Base-by-base conservation (phyloP, 53 echinoderm and acorn worm genomes). In the Arbacia lixula region DNA sequence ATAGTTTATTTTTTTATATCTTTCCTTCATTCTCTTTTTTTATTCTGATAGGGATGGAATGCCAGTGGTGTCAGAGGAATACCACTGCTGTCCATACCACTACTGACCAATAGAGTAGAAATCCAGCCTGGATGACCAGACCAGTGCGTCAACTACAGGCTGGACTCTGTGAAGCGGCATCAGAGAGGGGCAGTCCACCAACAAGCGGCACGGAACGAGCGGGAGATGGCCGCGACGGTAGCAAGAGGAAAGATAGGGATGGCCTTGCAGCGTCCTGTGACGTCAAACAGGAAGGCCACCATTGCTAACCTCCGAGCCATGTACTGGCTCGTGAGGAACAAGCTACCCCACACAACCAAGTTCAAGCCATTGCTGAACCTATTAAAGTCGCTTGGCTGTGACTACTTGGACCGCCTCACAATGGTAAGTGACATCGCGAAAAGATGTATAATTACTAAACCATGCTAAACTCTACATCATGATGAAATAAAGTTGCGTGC, bases 1-100 rank as follows among this genome's bases (percentile, higher is more conserved):
- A n/a, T n/a, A n/a, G n/a, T n/a, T n/a, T n/a, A n/a, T n/a, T n/a
- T n/a, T n/a, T n/a, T n/a, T n/a, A n/a, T n/a, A n/a, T n/a, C n/a
- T n/a, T n/a, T n/a, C n/a, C n/a, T n/a, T n/a, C n/a, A n/a, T n/a
- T n/a, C n/a, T n/a, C n/a, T n/a, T n/a, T n/a, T n/a, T n/a, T n/a
- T n/a, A n/a, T n/a, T n/a, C n/a, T n/a, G n/a, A 54, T 54, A 64
- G 64, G 64, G 16, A 64, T 64, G 66, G 66, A 65, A 65, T 65
- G 66, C 22, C 35, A 34, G 37, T 65, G 66, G 36, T 65, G 36
- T 35, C 6, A 35, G 19, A 2, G 66, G 3, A 12, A 65, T 22
- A 65, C 36, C 19, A 35, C 66, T n/a, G n/a, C n/a, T n/a, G n/a
- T n/a, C n/a, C n/a, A n/a, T 22, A 65, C 36, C 19, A 35, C 66